Base-by-base conservation (phyloP, 2,113 vertebrate genomes). In the Todiramphus saurophagus region DNA sequence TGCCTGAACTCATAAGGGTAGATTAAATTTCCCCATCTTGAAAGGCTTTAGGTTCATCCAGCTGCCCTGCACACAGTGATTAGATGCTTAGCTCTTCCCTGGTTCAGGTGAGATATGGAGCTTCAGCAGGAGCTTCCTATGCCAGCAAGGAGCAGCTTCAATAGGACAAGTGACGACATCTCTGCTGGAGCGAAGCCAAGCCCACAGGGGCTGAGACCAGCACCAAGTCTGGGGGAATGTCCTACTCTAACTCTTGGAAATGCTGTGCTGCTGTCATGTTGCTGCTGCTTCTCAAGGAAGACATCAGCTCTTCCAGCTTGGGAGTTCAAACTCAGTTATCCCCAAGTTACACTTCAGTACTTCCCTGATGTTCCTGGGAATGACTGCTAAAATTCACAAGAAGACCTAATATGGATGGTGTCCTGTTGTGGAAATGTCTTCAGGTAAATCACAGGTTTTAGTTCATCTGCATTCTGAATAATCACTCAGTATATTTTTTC, bases 401-500 rank as follows among this genome's bases (percentile, higher is more conserved):
- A 18, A 88, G 14, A 89, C 15, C 60, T 39, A 77, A 12, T 16
- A 56, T 8, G 18, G 75, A 77, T 51, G 23, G 14, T 75, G 23
- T 48, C 66, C 70, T 16, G 56, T 25, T 81, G 35, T 64, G n/a
- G 78, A 90, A 92, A 55, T 16, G 28, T 48, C 23, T 64, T 80
- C 80, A n/a, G 73, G 33, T 25, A 75, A 92, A 62, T 44, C 2
- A 35, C 0, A 7, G 17, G 17, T 5, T 94, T 91, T 87, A 90
- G 69, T 84, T 59, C 30, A 78, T 28, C 21, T 58, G 76, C 93
- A 83, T 68, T 77, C 72, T 53, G 60, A 98, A 93, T 80, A 92
- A 97, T 72, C 44, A 96, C 70, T 63, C 83, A 55, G 14, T 35
- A 69, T 43, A 20, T 95, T 97, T 48, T 82, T 97, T 98, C 89